phyloP scores from a whole-genome alignment of 2,888 invertebrate genomes.

The Mycalesis mineus region DNA sequence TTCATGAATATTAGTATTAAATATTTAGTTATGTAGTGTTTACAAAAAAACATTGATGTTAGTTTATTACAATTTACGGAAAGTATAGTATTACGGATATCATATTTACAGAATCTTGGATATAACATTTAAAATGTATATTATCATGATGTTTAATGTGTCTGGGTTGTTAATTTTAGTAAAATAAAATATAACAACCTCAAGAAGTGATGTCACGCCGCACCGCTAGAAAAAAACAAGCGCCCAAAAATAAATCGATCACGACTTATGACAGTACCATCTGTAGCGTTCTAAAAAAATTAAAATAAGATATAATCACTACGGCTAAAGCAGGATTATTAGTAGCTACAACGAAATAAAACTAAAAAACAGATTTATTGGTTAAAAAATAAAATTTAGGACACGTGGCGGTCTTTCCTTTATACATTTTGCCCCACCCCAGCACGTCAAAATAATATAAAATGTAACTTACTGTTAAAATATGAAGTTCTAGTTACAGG shows the following conservation, averaged over 20 bases:
- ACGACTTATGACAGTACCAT: neutral
- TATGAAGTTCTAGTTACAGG: conserved; percentile 39
- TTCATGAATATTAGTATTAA: too few species aligned
- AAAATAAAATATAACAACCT: conserved; percentile 20
- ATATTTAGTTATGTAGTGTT: too few species aligned
- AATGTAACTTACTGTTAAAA: conserved; percentile 53
- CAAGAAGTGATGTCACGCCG: conserved; percentile 28
- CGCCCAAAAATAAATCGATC: conserved; percentile 28
- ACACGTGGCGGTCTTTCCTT: conserved; percentile 72
- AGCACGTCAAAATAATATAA: conserved; percentile 59
- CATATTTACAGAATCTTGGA: too few species aligned
- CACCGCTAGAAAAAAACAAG: conserved; percentile 20
- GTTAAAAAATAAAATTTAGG: conserved; percentile 56
- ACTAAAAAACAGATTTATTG: conserved; percentile 15
- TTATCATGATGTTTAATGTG: too few species aligned
- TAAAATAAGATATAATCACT: neutral
- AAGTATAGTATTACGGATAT: too few species aligned
- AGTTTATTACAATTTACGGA: too few species aligned
- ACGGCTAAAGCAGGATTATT: neutral
- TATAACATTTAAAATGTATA: too few species aligned
- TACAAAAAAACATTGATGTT: too few species aligned
- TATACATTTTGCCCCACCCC: conserved; percentile 74
- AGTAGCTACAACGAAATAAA: neutral
- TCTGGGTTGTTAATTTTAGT: neutral
- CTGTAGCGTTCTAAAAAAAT: neutral